Evolutionary conservation across 2,888 invertebrate species (phyloP), one percentile per base, ranked within the genome.

Genomic region (Epinotia ramella): DNA sequence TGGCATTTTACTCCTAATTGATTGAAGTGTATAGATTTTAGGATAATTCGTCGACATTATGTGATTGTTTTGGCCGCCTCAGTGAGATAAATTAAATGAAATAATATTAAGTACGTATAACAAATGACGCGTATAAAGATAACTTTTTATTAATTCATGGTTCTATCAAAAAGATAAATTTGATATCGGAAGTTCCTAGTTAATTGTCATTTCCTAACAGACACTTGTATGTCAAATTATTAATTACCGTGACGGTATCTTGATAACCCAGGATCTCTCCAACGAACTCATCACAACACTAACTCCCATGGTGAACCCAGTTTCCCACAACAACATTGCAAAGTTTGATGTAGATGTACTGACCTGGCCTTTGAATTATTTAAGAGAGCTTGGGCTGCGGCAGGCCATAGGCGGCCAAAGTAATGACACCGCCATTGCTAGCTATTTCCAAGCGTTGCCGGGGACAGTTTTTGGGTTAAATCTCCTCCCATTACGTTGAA

Each of bases 321-420:
- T 18, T 59, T 65, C 40, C 28, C 40, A 71, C 11, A 63, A 20
- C 49, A 49, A 65, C 66, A 73, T 66, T 60, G 49, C 65, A 49
- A 65, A 60, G 65, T 73, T 73, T 59, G 33, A 73, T 60, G 20
- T 46, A 57, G 72, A 44, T 59, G 33, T 9, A 59, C 49, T 66
- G 73, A 46, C 65, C 65, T 59, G 65, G 56, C 57, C 44, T 28
- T 65, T 60, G 73, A 33, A 73, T 73, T 66, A 73, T 73, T 66
- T 67, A 73, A 53, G 20, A 49, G 49, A 53, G 20, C 33, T 73
- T 46, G 66, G 33, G 20, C 60, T 57, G 49, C 46, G 49, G 49
- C 44, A 12, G 59, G 46, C 16, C 13, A 2, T 49, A 60, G 66
- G 13, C 13, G 64, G 16, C 46, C 56, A 16, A 40, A 66, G 60